Conservation (phyloP, 2,113 vertebrate species). For the Trinectes maculatus region DNA sequence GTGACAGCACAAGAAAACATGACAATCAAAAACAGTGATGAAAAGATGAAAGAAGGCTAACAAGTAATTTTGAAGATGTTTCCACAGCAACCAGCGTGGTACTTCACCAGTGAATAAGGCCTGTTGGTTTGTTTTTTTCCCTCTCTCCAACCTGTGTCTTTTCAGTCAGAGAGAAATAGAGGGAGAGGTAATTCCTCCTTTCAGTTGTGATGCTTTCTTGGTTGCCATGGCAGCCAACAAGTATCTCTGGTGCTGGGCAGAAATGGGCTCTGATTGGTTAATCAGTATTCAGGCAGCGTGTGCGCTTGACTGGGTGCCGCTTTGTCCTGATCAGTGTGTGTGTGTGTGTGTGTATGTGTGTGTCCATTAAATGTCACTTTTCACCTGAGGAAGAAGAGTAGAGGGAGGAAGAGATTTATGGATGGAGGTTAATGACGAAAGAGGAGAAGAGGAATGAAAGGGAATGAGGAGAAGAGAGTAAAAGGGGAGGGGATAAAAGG, state of each 20-base stretch:
- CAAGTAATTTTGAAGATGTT: not conserved
- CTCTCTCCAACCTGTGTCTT: too few species aligned
- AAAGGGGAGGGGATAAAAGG: too few species aligned
- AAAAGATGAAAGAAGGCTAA: not conserved
- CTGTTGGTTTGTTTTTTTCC: too few species aligned
- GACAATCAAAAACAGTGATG: not conserved
- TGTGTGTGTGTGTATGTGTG: constrained; percentile 26
- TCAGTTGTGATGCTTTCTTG: constrained; percentile 54
- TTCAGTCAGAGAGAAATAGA: too few species aligned
- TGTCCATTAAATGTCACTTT: constrained; percentile 64
- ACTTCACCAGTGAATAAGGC: too few species aligned
- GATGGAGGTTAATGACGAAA: not conserved
- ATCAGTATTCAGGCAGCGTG: constrained; percentile 68
- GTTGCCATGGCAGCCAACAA: constrained; percentile 63
- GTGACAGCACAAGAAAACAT: too few species aligned
- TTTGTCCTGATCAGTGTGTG: constrained; percentile 2
- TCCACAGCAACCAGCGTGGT: not conserved
- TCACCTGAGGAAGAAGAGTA: constrained; percentile 32
- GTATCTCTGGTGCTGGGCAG: constrained; percentile 58
- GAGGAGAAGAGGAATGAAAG: too few species aligned
- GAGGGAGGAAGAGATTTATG: not conserved
- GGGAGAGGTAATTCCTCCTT: constrained; percentile 10
- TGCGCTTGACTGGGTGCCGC: constrained; percentile 42
- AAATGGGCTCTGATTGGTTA: constrained; percentile 69
- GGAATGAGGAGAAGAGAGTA: too few species aligned